These are phyloP conservation scores for Amiota communis DNA, from an alignment of 2,888 invertebrate species.

Conservation along the genomic window DNA sequence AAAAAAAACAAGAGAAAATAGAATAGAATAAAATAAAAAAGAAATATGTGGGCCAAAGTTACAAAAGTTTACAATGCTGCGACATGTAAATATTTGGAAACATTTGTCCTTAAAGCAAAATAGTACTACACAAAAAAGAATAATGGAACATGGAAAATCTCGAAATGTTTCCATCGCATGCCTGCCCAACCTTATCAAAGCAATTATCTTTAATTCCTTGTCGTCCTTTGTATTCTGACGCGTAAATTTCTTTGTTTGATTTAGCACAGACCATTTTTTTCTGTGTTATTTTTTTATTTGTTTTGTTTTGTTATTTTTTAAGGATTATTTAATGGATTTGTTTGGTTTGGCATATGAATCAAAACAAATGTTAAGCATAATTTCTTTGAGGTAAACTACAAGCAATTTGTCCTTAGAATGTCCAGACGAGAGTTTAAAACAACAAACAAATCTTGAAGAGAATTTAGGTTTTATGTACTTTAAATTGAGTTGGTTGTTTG, in stretches of 20 bases:
- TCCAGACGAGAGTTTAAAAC: not conserved
- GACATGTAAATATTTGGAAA: constrained; percentile 64
- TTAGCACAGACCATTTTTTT: constrained; percentile 34
- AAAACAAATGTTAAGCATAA: constrained; percentile 19
- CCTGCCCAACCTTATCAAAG: constrained; percentile 55
- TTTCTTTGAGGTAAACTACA: constrained; percentile 13
- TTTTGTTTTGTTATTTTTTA: constrained; percentile 45
- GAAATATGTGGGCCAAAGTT: constrained; percentile 27
- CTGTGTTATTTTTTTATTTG: too few relatives aligned
- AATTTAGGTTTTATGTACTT: too few relatives aligned
- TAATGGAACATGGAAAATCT: constrained; percentile 25
- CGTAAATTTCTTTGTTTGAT: constrained; percentile 53
- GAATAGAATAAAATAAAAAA: constrained; percentile 16
- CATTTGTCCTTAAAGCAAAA: constrained; percentile 48
- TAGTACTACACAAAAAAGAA: constrained; percentile 16
- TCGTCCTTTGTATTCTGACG: not conserved
- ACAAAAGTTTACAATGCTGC: constrained; percentile 50
- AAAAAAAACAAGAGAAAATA: constrained; percentile 3
- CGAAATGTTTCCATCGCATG: constrained; percentile 32
- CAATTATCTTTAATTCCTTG: constrained; percentile 56
- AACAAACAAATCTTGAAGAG: not conserved
- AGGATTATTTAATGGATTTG: constrained; percentile 40
- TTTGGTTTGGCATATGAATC: not conserved
- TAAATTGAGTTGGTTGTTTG: too few relatives aligned
- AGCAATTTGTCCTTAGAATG: too few relatives aligned